A percentile compares a stretch with the other conserved stretches of the same genome.
Evolutionary conservation across 2,113 vertebrate species (phyloP).

Genomic region (Parus major): DNA sequence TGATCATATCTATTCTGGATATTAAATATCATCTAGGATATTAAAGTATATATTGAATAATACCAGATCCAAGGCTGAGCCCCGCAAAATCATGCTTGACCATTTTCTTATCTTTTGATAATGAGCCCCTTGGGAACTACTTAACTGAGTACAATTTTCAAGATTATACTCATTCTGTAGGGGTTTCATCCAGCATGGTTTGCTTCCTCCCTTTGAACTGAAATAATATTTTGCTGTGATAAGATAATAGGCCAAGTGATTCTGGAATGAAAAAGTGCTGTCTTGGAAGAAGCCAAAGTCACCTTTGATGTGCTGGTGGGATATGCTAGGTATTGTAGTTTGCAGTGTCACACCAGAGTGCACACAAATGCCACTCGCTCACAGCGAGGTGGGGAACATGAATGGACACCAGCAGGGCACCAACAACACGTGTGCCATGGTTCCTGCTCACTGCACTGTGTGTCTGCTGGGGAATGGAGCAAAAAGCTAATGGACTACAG

Average conservation of each 20-base stretch:
- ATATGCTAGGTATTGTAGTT: not conserved
- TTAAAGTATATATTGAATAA: not conserved
- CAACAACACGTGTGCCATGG: accelerated
- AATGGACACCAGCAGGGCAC: not conserved
- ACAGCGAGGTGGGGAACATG: accelerated
- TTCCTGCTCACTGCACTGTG: not conserved
- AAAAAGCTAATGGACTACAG: not conserved
- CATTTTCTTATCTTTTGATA: not conserved
- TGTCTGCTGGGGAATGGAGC: not conserved
- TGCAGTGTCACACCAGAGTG: not conserved
- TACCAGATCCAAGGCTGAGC: not conserved
- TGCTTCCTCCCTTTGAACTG: not conserved
- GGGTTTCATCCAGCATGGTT: not conserved
- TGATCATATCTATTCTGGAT: not conserved
- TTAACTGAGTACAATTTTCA: not conserved
- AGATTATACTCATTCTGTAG: not conserved
- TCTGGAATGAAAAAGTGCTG: not conserved
- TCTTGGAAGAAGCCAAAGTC: not conserved
- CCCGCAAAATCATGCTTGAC: not conserved
- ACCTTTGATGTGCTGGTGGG: not conserved
- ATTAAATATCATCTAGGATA: not conserved
- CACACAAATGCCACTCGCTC: not conserved
- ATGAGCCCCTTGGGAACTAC: not conserved
- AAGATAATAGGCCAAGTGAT: not conserved
- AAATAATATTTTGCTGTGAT: not conserved